Base-by-base conservation (phyloP, 2,113 vertebrate genomes). In the Thomomys bottae region DNA sequence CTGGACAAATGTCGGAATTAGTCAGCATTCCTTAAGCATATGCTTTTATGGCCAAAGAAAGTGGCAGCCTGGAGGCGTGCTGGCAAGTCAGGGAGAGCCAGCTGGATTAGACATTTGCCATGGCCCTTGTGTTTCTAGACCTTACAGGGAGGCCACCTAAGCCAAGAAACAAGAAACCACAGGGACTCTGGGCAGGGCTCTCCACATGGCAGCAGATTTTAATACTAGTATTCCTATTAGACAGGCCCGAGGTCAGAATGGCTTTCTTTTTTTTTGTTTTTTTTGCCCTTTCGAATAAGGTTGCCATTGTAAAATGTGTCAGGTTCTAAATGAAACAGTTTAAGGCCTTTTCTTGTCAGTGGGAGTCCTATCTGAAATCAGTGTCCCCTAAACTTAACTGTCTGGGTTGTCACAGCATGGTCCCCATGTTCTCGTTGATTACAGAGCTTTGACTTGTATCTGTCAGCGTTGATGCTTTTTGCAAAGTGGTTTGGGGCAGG, bases 21-120 rank as follows among this genome's bases (percentile, higher is more conserved):
- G 71, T 86, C 3, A 10, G 40, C 92, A 67, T 87, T 93, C 90
- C 38, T 89, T 66, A 89, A 67, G 81, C 92, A 89, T 67, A 54
- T 34, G 85, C 42, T 30, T 5, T 66, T 36, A 34, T 12, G 30
- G 64, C 67, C 36, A 61, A 28, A 61, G 59, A 89, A 64, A 87
- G 91, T 87, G 67, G 78, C 68, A 90, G 72, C 82, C 73, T n/a
- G 26, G 49, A 79, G 90, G 72, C 73, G 2, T 84, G 67, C 81
- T 71, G 72, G 72, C 1, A 11, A 61, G 30, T 40, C 18, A 67
- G 24, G 59, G 28, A 83, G 45, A 86, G 87, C 61, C 71, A 42
- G 72, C 36, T 88, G 77, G 67, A 63, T 66, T 57, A 89, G n/a
- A 76, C 81, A 57, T 81, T 92, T 89, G 90, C 40, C 4, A 0